Percentiles rank a stretch among this genome's conserved stretches.
phyloP scores from a whole-genome alignment of 2,113 vertebrate genomes.

The Semicossyphus pulcher region DNA sequence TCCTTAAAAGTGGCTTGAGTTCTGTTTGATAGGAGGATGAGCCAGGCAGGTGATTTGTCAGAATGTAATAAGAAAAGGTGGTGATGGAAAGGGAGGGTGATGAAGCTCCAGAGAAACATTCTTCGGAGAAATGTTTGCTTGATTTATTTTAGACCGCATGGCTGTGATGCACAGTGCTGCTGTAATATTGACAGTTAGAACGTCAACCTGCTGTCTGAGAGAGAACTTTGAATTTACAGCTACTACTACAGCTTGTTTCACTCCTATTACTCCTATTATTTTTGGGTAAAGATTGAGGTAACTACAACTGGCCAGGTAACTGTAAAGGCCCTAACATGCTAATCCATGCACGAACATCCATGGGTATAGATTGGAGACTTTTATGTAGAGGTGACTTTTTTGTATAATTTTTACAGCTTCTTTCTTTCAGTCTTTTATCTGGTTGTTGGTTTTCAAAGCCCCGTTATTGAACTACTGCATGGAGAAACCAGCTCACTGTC shows the following conservation, averaged over 20 bases:
- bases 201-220: neutral
- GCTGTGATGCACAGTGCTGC: neutral
- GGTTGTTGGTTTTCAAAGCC: no score
- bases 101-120: conserved; percentile 9
- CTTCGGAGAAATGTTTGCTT: conserved; percentile 10
- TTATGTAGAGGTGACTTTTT: no score
- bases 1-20: neutral
- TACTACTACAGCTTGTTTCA: neutral
- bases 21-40: conserved; percentile 3
- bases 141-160: neutral
- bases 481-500: no score
- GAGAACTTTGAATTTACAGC: neutral
- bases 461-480: no score
- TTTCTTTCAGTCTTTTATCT: no score
- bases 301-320: no score
- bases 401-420: no score
- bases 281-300: no score
- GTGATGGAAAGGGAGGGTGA: neutral
- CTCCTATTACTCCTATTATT: no score
- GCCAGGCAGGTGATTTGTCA: conserved; percentile 11
- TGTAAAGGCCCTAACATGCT: no score
- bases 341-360: no score
- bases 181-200: neutral
- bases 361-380: no score
- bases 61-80: conserved; percentile 35